phyloP scores from a whole-genome alignment of 37 sponge, comb jelly and placozoan species.

The Tethya wilhelma region DNA sequence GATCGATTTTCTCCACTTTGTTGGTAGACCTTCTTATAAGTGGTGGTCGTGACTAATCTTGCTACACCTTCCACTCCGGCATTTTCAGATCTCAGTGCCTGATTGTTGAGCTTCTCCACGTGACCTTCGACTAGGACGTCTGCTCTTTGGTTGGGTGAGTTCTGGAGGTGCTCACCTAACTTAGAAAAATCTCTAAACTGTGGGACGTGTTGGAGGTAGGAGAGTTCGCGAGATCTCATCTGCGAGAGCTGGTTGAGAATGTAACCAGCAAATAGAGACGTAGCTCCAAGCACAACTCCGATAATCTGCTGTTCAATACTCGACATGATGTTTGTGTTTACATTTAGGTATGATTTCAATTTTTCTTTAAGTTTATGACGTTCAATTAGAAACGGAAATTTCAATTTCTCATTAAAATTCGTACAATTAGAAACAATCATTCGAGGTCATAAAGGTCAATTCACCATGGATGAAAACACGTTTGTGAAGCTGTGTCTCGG shows the following conservation, averaged over 20 bases:
- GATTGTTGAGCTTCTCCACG: conserved; percentile 31
- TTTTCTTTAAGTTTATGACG: no score
- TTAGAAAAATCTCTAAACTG: conserved; percentile 35
- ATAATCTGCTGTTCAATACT: conserved; percentile 55
- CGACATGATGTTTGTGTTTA: no score
- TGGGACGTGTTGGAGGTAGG: conserved; percentile 55
- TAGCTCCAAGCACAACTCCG: conserved; percentile 44
- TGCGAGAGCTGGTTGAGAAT: conserved; percentile 34
- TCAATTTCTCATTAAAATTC: no score
- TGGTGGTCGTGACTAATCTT: conserved; percentile 62
- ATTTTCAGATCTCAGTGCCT: conserved; percentile 47
- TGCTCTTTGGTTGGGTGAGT: conserved; percentile 13
- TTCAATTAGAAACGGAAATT: no score
- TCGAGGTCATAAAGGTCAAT: no score
- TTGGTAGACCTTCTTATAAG: conserved; percentile 28
- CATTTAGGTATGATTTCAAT: no score
- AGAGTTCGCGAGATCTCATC: conserved; percentile 22
- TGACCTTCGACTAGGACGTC: conserved; percentile 62
- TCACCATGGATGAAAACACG: no score
- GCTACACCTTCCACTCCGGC: conserved; percentile 69
- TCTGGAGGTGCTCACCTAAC: conserved; percentile 32
- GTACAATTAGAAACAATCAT: no score
- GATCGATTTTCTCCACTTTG: neutral
- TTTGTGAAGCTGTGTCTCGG: no score
- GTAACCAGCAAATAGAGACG: conserved; percentile 48